phyloP scores from a whole-genome alignment of 1,140 invertebrate genomes.

The Orchesella cincta region DNA sequence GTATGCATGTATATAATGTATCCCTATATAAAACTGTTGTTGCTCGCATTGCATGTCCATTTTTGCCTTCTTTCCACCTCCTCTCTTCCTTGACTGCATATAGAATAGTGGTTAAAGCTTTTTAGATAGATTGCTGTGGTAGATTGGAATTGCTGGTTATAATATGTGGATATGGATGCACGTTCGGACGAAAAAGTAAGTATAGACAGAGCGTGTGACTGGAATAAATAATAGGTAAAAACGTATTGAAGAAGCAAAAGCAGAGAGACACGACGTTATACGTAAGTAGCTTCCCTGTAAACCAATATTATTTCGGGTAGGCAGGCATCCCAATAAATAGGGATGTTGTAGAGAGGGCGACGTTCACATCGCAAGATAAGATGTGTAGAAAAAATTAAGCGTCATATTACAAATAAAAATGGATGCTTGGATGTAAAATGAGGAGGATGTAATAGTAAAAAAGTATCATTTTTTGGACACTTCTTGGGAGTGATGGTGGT shows the following conservation, averaged over 20 bases:
- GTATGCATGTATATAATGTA: neutral
- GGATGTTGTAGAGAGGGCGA: no score
- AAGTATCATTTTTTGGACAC: no score
- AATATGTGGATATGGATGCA: neutral
- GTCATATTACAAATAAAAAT: no score
- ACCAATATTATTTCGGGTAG: neutral
- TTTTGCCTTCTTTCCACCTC: neutral
- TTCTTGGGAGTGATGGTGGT: no score
- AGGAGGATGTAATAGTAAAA: no score
- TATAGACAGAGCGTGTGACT: slow-evolving; percentile 2
- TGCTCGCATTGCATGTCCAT: neutral
- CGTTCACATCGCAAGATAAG: no score
- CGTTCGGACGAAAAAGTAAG: neutral
- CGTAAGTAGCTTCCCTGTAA: neutral
- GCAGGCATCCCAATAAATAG: no score
- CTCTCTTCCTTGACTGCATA: neutral
- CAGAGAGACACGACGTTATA: neutral
- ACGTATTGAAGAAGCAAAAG: neutral
- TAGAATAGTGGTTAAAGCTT: neutral
- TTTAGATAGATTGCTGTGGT: neutral
- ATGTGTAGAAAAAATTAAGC: no score
- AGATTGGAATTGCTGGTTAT: neutral
- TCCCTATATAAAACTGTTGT: neutral
- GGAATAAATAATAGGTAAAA: slow-evolving; percentile 9
- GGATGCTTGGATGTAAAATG: no score